A percentile compares a stretch with the other conserved stretches of the same genome.
Conservation (phyloP, 2,888 invertebrate species). For the Drosophila mimetica region DNA sequence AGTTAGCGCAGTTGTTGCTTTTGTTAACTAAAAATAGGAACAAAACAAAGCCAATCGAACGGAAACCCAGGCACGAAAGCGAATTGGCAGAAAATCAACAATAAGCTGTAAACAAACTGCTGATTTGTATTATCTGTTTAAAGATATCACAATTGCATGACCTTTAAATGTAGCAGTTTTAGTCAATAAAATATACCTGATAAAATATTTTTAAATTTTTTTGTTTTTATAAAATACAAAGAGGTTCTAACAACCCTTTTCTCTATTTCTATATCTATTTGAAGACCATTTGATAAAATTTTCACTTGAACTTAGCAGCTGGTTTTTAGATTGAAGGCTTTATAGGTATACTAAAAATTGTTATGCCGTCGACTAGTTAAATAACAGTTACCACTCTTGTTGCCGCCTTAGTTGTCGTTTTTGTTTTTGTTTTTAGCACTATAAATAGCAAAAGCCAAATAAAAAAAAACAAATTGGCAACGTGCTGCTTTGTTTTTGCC, state of each 20-base stretch:
- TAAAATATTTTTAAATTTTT: no score
- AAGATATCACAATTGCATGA: slow-evolving; percentile 6
- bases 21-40: slow-evolving; percentile 48
- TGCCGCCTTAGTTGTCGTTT: neutral
- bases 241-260: no score
- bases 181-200: no score
- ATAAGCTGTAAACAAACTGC: slow-evolving; percentile 13
- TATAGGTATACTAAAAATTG: slow-evolving; percentile 15
- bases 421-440: slow-evolving; percentile 31
- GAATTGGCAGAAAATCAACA: slow-evolving; percentile 32
- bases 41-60: slow-evolving; percentile 39
- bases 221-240: no score
- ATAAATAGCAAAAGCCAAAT: slow-evolving; percentile 40
- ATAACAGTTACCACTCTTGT: slow-evolving; percentile 47
- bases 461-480: slow-evolving; percentile 39
- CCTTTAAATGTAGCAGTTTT: neutral
- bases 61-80: slow-evolving; percentile 34
- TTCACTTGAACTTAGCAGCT: neutral
- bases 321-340: neutral
- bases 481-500: neutral
- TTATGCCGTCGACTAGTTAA: slow-evolving; percentile 18
- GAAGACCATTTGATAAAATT: neutral
- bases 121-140: slow-evolving; percentile 2
- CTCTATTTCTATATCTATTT: no score
- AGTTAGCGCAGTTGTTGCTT: slow-evolving; percentile 41